These are phyloP conservation scores for Branchipolynoe longqiensis DNA, from an alignment of 2,888 invertebrate genomes.

Conservation along the genomic window DNA sequence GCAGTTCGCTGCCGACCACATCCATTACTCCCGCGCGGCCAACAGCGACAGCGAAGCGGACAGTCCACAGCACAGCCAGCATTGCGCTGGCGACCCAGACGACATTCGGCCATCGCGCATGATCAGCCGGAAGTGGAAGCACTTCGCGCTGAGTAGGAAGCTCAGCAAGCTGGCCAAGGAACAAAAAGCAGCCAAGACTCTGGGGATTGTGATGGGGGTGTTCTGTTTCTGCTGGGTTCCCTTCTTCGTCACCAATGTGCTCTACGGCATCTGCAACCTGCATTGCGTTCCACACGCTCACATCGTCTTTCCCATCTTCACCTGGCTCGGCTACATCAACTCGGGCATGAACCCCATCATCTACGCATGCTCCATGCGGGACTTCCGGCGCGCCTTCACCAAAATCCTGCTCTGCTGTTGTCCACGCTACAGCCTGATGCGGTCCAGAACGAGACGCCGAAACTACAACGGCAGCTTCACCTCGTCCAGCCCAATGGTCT, in stretches of 20 bases:
- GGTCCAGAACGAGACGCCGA: conserved; percentile 65
- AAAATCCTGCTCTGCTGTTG: conserved; percentile 88
- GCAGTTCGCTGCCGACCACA: conserved; percentile 39
- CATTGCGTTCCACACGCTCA: conserved; percentile 82
- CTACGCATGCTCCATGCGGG: conserved; percentile 98
- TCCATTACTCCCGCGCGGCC: conserved; percentile 64
- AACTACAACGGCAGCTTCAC: conserved; percentile 66
- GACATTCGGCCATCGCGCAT: conserved; percentile 61
- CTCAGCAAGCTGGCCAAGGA: conserved; percentile 97
- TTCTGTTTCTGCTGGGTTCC: conserved; percentile 98
- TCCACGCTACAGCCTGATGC: conserved; percentile 70
- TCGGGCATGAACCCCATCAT: conserved; percentile 89
- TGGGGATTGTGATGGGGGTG: conserved; percentile 98
- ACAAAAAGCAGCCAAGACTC: conserved; percentile 97
- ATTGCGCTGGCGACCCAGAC: conserved; percentile 21
- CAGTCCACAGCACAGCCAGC: conserved; percentile 67
- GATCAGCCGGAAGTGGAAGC: conserved; percentile 68
- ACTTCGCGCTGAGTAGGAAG: conserved; percentile 95
- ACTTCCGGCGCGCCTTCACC: conserved; percentile 93
- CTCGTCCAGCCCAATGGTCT: conserved; percentile 61
- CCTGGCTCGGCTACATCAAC: conserved; percentile 82
- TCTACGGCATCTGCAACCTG: conserved; percentile 92
- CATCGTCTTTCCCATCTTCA: conserved; percentile 79
- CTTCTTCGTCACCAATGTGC: conserved; percentile 96
- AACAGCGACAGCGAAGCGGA: conserved; percentile 74